Evolutionary conservation across 2,888 invertebrate genomes (phyloP).

Genomic region (Cheilosia pagana): DNA sequence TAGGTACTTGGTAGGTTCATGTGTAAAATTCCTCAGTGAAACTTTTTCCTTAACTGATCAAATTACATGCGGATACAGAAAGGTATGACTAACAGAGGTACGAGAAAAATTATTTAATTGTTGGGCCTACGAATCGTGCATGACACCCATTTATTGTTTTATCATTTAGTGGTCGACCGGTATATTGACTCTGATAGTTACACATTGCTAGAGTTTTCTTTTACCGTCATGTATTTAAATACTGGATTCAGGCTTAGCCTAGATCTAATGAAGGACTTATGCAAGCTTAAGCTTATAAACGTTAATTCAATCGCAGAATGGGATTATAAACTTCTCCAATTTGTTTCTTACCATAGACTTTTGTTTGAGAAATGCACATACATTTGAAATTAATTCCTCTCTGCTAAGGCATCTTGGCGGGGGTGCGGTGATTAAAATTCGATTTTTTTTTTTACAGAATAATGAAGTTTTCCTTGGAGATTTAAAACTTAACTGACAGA

Average conservation of each 20-base stretch:
- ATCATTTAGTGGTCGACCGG: slow-evolving; percentile 4
- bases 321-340: too few species aligned
- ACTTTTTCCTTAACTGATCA: neutral
- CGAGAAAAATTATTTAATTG: too few species aligned
- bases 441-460: too few species aligned
- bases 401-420: too few species aligned
- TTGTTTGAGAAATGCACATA: too few species aligned
- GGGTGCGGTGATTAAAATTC: too few species aligned
- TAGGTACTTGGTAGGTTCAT: neutral
- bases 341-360: too few species aligned
- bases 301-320: neutral
- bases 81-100: neutral
- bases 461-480: too few species aligned
- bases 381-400: too few species aligned
- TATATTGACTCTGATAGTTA: neutral
- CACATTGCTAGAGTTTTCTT: too few species aligned
- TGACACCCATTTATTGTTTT: slow-evolving; percentile 8
- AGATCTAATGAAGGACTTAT: slow-evolving; percentile 5
- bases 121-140: neutral
- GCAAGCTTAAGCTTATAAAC: neutral
- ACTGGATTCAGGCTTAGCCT: neutral
- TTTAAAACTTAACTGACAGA: too few species aligned
- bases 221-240: slow-evolving; percentile 8
- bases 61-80: neutral
- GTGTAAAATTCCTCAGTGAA: neutral